Evolutionary conservation across 1,140 invertebrate species (phyloP).

Genomic region (Rhagoletis zephyria): DNA sequence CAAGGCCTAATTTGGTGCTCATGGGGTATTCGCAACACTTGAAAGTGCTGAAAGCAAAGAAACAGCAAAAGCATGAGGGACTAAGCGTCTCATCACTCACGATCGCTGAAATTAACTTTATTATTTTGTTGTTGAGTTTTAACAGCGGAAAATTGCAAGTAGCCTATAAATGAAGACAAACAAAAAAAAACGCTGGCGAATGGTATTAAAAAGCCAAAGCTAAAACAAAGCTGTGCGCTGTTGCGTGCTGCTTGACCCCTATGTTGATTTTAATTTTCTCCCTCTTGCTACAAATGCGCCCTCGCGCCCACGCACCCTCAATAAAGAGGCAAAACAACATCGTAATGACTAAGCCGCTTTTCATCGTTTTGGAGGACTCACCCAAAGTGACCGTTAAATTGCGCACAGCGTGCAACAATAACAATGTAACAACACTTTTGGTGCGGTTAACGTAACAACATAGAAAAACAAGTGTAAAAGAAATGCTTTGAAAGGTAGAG

Average conservation of each 20-base stretch:
- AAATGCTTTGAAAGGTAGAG: not conserved
- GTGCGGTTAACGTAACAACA: not conserved
- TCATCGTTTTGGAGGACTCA: not conserved
- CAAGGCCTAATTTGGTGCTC: not conserved
- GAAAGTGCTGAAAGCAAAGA: not conserved
- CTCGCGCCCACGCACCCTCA: not conserved
- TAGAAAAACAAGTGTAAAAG: conserved; percentile 30
- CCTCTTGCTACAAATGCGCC: not conserved
- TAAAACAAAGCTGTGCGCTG: not conserved
- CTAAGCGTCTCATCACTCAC: not conserved
- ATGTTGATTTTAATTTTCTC: conserved; percentile 26
- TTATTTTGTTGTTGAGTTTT: conserved; percentile 43
- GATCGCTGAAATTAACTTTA: not conserved
- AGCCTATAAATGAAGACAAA: not conserved
- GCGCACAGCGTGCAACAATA: not conserved
- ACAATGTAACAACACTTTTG: conserved; percentile 26
- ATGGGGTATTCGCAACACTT: conserved; percentile 14
- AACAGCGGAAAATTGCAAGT: conserved; percentile 1
- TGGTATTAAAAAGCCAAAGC: conserved; percentile 4
- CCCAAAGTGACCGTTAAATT: conserved; percentile 30
- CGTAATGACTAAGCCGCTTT: not conserved
- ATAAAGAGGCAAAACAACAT: not conserved
- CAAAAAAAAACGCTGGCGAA: not conserved
- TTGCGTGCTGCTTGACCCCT: not conserved
- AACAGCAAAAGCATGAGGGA: not conserved